Evolutionary conservation across 2,797 vertebrate species (phyloP), one percentile per base, ranked within the genome.

Genomic region (Hoplostethus mediterraneus): DNA sequence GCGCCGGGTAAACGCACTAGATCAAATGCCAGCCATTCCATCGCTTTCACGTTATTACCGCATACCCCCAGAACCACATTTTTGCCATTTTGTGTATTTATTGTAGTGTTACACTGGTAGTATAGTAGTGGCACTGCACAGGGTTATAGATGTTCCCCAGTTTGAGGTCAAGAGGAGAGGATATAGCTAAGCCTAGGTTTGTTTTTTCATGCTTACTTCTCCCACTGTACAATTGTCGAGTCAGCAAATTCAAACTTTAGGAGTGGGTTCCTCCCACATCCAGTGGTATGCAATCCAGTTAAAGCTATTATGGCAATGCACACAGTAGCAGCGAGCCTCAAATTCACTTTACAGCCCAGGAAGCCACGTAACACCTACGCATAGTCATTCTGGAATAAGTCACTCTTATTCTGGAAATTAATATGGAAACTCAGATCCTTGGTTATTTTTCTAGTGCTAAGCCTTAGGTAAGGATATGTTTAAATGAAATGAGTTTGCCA

Each of bases 21-120:
- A 94, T 91, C 73, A 80, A 83, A 89, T 92, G 83, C 83, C 80
- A 88, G 80, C 85, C 87, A 89, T 92, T 92, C 88, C 90, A 55
- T 75, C 69, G 21, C 71, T 89, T 77, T 84, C 33, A 14, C 28
- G 21, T 82, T 89, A 88, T 87, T 88, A 79, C 73, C 51, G 57
- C 79, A 87, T 88, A 84, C 71, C 64, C 68, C 54, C 73, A 51
- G 71, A 80, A 75, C 75, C 77, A 21, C 78, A 59, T 47, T 68
- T 76, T 67, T 64, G 28, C 44, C 65, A 40, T 73, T 79, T 75
- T 82, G 16, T 61, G 16, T 67, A 53, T 78, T 76, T 73, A 58
- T 6, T 17, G 47, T 68, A 73, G 63, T 83, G 40, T 77, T 81
- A 36, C 70, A 63, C 71, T 70, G n/a, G n/a, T n/a, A n/a, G n/a